Conservation (phyloP, 2,888 invertebrate genomes). For the Phyllotreta striolata region DNA sequence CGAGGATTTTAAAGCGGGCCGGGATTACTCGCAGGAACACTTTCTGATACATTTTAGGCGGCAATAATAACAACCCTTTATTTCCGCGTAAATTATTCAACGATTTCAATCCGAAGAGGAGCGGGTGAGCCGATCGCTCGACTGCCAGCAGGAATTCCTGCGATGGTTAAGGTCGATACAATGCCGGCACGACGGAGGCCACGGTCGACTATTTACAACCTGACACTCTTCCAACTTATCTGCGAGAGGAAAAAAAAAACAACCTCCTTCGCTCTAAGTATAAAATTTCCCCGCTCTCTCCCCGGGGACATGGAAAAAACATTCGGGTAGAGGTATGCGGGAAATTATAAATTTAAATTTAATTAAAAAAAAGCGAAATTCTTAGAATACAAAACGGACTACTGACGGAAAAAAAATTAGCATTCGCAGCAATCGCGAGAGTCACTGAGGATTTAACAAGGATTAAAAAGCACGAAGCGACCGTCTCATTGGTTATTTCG, state of each 20-base stretch:
- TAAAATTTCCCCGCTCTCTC: not conserved
- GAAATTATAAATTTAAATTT: conserved; percentile 32
- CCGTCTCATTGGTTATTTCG: conserved; percentile 19
- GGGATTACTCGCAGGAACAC: conserved; percentile 15
- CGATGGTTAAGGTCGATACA: conserved; percentile 43
- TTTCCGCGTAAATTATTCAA: not conserved
- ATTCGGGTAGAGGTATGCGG: no score
- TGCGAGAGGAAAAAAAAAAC: conserved; percentile 40
- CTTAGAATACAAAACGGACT: no score
- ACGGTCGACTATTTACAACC: conserved; percentile 51
- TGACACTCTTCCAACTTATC: conserved; percentile 49
- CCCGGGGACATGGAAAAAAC: no score
- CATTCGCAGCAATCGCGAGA: conserved; percentile 17
- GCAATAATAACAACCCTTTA: conserved; percentile 6
- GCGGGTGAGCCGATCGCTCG: no score
- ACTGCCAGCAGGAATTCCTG: conserved; percentile 9
- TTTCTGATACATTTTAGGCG: conserved; percentile 13
- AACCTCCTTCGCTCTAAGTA: not conserved
- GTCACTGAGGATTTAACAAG: conserved; percentile 19
- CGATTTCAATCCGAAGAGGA: no score
- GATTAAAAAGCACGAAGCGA: conserved; percentile 15
- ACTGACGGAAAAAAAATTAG: conserved; percentile 4
- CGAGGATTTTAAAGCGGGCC: no score
- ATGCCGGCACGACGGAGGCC: conserved; percentile 50
- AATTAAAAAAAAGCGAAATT: no score